A percentile compares a stretch with the other conserved stretches of the same genome.
phyloP scores from a whole-genome alignment of 2,888 invertebrate species.

The Chelonus formosanus region DNA sequence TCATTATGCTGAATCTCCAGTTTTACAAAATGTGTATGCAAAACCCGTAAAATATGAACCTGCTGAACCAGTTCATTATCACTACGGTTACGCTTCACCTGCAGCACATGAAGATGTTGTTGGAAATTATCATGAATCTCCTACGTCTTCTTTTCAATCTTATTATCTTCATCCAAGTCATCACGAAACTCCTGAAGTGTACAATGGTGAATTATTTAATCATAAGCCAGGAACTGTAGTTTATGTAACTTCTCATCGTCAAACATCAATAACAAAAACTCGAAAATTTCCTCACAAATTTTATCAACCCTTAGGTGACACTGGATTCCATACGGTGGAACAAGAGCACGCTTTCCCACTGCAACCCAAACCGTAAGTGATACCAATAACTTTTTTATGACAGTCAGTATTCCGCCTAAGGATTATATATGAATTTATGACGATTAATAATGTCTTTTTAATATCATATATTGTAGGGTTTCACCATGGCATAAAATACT shows the following conservation, averaged over 20 bases:
- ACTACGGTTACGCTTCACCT: no score
- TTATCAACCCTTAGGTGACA: constrained; percentile 44
- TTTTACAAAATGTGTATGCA: no score
- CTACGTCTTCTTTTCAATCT: constrained; percentile 12
- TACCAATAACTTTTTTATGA: constrained; percentile 19
- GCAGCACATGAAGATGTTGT: no score
- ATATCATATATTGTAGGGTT: constrained; percentile 44
- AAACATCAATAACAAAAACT: constrained; percentile 43
- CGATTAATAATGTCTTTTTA: constrained; percentile 23
- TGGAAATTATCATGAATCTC: no score
- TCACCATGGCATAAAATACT: constrained; percentile 73
- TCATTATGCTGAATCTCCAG: constrained; percentile 18
- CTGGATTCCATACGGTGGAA: constrained; percentile 34
- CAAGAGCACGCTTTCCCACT: constrained; percentile 33
- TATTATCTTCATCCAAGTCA: constrained; percentile 14
- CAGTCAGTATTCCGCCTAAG: constrained; percentile 11
- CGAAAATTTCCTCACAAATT: constrained; percentile 51
- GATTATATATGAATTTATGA: constrained; percentile 26
- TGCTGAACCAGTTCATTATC: no score
- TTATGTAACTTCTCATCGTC: constrained; percentile 43
- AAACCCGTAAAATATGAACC: no score
- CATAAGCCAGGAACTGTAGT: constrained; percentile 46
- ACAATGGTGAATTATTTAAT: constrained; percentile 4
- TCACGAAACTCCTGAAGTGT: constrained; percentile 10
- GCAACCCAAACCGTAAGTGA: constrained; percentile 36